Evolutionary conservation across 2,797 vertebrate species (phyloP), one percentile per base, ranked within the genome.

Genomic region (Strix occidentalis): DNA sequence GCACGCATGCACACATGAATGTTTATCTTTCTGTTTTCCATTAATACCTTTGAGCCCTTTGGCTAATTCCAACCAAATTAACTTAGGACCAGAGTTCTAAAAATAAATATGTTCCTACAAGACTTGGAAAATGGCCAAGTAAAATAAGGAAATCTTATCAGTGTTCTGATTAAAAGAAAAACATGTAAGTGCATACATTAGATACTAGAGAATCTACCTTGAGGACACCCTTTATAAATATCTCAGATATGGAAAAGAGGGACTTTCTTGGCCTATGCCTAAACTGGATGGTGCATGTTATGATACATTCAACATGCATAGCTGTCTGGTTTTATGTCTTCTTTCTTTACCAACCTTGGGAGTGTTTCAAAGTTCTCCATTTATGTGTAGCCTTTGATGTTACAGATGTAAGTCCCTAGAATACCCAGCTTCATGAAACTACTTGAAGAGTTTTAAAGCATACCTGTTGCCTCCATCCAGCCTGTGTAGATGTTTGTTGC

Each of bases 61-160:
- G 89, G 81, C 90, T 92, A 87, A 93, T 96, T 95, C 74, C 70
- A 90, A 66, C 51, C 33, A 88, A 95, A 95, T 88, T 94, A 94
- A 96, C 5, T 77, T 80, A 76, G 78, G 45, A 87, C 23, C 21
- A 50, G 10, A 60, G 66, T 80, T 93, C 87, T 95, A 93, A 94
- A 95, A 94, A 83, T 94, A 95, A 87, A 5, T 60, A 46, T 17
- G 26, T 85, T 95, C 82, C 81, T 57, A 54, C 41, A 85, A 60
- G 82, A 23, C 60, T 87, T 94, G 87, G 89, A 71, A 89, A 89
- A 77, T 9, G 9, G 56, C 91, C 95, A 92, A 85, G 37, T 71
- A 35, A 90, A 96, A 94, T 54, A 89, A 50, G 16, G 60, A 92
- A 90, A 87, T 77, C 77, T 89, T 69, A 72, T 63, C 70, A 65